phyloP scores from a whole-genome alignment of 2,113 vertebrate species.

The Sitta europaea region DNA sequence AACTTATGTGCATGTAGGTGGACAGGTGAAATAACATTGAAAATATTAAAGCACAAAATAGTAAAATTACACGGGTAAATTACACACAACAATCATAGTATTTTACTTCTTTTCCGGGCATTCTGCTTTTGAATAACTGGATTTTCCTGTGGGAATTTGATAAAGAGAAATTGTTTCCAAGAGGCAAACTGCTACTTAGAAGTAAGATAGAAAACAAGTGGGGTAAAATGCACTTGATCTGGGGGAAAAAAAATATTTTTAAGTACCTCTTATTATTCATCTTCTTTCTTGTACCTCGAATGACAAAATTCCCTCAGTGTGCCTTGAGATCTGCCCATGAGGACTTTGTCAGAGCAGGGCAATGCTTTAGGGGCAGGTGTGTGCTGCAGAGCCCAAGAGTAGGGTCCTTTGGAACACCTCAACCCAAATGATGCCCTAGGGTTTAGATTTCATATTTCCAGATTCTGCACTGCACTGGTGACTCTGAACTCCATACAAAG shows the following conservation, averaged over 20 bases:
- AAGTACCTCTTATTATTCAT: neutral
- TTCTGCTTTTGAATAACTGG: neutral
- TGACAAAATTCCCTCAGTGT: neutral
- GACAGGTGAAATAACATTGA: neutral
- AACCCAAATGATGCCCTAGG: no score
- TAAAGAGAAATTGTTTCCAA: neutral
- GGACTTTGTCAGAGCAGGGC: neutral
- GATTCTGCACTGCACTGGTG: no score
- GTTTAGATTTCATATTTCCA: no score
- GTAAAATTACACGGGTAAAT: neutral
- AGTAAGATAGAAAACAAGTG: neutral
- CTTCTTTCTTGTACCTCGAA: neutral
- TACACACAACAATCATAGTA: neutral
- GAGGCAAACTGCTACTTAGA: neutral
- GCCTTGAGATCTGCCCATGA: neutral
- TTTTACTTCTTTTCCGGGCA: neutral
- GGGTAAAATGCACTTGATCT: neutral
- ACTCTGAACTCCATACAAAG: no score
- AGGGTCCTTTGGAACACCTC: neutral
- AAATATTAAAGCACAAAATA: neutral
- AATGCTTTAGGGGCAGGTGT: neutral
- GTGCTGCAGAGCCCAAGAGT: no score
- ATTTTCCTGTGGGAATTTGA: neutral
- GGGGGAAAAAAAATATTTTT: neutral
- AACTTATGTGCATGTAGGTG: neutral